Base-by-base conservation (phyloP, 2,888 invertebrate genomes). In the Drosophila affinis region DNA sequence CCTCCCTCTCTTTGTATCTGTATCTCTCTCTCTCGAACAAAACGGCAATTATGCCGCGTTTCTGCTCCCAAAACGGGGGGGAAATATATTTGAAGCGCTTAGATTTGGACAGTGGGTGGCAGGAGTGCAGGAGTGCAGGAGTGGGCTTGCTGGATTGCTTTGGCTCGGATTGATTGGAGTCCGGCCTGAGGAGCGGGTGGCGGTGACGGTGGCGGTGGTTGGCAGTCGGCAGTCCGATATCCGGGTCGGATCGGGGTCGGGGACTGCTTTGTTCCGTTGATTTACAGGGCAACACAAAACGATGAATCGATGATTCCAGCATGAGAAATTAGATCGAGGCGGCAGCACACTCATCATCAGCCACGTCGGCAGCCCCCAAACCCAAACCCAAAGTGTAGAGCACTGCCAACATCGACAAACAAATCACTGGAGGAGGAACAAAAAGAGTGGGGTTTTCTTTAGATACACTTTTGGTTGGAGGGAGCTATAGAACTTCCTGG, bases 261-360 rank as follows among this genome's bases (percentile, higher is more conserved):
- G n/a, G 54, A 21, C 60, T 51, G 59, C 76, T 71, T 67, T 75
- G 67, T 67, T 58, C 73, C 75, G 81, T 85, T 85, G 81, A 88
- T 88, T 84, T 87, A 87, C 79, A 79, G 78, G 60, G 62, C 77
- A 75, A 67, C 70, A 78, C 79, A 81, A 88, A 87, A 86, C 83
- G 87, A 88, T 88, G 85, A 88, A 89, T 89, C 81, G 89, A 87
- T 86, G 89, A 88, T 84, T 81, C 73, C 84, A 74, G 75, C 87
- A 89, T 89, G 89, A 89, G 89, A 89, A 89, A 87, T 88, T 89
- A 89, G 87, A 89, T 88, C 88, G 81, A 82, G 70, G 72, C 77
- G 75, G 72, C 64, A 64, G 80, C 72, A 18, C 72, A 80, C 72
- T 85, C 86, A 79, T 88, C 89, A 89, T 81, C 88, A 72, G 76